A percentile compares a stretch with the other conserved stretches of the same genome.
These are phyloP conservation scores for Scarus forsteni DNA, from an alignment of 2,797 vertebrate genomes.

Conservation along the genomic window DNA sequence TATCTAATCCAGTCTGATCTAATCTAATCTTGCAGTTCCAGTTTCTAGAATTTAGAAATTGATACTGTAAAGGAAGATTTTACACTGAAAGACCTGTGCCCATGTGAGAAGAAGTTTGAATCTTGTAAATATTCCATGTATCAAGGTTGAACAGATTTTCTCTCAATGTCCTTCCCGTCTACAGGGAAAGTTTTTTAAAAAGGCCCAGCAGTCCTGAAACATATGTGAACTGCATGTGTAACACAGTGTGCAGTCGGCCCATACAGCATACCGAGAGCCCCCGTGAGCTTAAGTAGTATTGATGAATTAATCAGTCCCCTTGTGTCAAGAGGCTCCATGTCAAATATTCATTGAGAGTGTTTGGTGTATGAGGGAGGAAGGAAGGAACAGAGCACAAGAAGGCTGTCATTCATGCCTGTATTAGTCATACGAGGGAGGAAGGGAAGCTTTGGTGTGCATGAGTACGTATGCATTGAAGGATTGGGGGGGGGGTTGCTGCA, in stretches of 20 bases:
- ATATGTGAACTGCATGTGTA: slow-evolving; percentile 50
- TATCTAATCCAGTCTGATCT: no score
- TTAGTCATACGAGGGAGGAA: slow-evolving; percentile 55
- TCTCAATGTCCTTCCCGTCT: slow-evolving; percentile 37
- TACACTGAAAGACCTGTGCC: no score
- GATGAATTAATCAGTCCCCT: slow-evolving; percentile 75
- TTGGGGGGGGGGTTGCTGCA: slow-evolving; percentile 60
- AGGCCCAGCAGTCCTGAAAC: slow-evolving; percentile 22
- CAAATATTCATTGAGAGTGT: slow-evolving; percentile 70
- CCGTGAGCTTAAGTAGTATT: slow-evolving; percentile 60
- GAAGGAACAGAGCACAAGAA: slow-evolving; percentile 18
- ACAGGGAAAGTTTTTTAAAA: slow-evolving; percentile 41
- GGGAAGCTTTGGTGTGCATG: slow-evolving; percentile 48
- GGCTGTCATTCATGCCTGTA: slow-evolving; percentile 64
- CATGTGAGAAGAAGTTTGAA: background rate
- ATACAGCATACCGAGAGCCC: slow-evolving; percentile 24
- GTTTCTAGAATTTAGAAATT: no score
- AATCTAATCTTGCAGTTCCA: no score
- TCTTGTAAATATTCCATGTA: slow-evolving; percentile 38
- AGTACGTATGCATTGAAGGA: slow-evolving; percentile 26
- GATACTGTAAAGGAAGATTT: no score
- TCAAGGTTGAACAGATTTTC: slow-evolving; percentile 43
- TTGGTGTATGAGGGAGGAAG: slow-evolving; percentile 43
- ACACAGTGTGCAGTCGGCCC: slow-evolving; percentile 38
- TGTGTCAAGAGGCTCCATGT: slow-evolving; percentile 57